Conservation (phyloP, 1,140 invertebrate genomes). For the Centruroides sculpturatus region DNA sequence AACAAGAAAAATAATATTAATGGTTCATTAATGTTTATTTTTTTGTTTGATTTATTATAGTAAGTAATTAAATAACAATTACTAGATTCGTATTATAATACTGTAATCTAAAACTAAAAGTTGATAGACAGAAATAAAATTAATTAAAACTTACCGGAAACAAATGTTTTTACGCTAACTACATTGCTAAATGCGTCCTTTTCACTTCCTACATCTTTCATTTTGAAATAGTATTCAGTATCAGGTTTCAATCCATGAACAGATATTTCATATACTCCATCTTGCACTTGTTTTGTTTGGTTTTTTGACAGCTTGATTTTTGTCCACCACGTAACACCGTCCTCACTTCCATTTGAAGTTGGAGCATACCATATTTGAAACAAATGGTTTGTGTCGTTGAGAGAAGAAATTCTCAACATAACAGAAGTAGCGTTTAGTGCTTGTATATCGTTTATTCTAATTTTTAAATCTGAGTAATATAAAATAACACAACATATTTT, state of each 20-base stretch:
- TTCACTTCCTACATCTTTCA: slow-evolving; percentile 4
- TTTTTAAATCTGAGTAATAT: neutral
- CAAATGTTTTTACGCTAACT: slow-evolving; percentile 16
- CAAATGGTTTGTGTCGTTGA: neutral
- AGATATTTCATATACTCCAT: slow-evolving; percentile 27
- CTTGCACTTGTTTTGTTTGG: slow-evolving; percentile 3
- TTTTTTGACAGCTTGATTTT: slow-evolving; percentile 58
- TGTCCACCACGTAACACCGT: slow-evolving; percentile 49
- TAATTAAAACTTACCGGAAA: slow-evolving; percentile 5
- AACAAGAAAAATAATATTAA: too few species aligned
- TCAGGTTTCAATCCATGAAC: slow-evolving; percentile 54
- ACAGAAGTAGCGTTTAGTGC: slow-evolving; percentile 52
- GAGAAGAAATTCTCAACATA: slow-evolving; percentile 36
- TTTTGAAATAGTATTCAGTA: slow-evolving; percentile 46
- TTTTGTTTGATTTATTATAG: too few species aligned
- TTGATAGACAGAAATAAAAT: too few species aligned
- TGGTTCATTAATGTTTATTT: too few species aligned
- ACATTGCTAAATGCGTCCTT: slow-evolving; percentile 13
- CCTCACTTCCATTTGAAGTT: slow-evolving; percentile 5
- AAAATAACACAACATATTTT: neutral
- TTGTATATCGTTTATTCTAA: slow-evolving; percentile 27
- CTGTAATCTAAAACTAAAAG: too few species aligned
- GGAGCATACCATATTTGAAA: slow-evolving; percentile 8
- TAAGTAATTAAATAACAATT: too few species aligned
- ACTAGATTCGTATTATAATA: too few species aligned